These are phyloP conservation scores for Tiliqua scincoides DNA, from an alignment of 2,113 vertebrate genomes.

Conservation along the genomic window DNA sequence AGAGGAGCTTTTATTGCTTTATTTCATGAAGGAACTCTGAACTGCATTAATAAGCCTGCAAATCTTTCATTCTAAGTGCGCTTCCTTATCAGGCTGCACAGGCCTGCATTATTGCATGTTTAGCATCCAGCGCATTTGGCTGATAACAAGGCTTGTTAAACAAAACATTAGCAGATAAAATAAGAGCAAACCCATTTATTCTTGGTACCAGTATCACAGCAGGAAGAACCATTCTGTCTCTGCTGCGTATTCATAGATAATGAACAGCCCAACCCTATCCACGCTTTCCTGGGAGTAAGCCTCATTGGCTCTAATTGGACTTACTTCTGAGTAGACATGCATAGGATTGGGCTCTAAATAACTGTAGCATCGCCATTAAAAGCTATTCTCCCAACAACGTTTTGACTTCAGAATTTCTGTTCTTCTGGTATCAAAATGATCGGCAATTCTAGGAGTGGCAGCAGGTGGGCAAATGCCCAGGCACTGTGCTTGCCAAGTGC, in stretches of 20 bases:
- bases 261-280: no score
- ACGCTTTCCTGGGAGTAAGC: no score
- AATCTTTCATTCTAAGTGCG: constrained; percentile 9
- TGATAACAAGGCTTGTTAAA: constrained; percentile 42
- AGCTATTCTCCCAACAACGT: constrained; percentile 45
- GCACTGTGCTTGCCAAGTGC: no score
- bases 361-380: constrained; percentile 21
- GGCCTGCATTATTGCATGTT: constrained; percentile 20
- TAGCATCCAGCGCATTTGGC: constrained; percentile 8
- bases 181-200: constrained; percentile 32
- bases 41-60: not conserved
- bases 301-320: no score
- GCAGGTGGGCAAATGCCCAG: no score
- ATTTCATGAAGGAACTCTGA: constrained; percentile 16
- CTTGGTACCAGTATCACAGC: constrained; percentile 22
- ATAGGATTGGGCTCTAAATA: no score
- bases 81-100: constrained; percentile 59
- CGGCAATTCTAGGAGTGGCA: not conserved
- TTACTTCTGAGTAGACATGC: no score
- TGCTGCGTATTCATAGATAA: constrained; percentile 9
- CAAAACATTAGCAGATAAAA: constrained; percentile 19
- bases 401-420: constrained; percentile 11
- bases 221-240: not conserved
- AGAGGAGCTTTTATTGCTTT: constrained; percentile 10
- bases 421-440: constrained; percentile 38